Conservation (phyloP, 2,113 vertebrate species). For the Osmerus mordax region DNA sequence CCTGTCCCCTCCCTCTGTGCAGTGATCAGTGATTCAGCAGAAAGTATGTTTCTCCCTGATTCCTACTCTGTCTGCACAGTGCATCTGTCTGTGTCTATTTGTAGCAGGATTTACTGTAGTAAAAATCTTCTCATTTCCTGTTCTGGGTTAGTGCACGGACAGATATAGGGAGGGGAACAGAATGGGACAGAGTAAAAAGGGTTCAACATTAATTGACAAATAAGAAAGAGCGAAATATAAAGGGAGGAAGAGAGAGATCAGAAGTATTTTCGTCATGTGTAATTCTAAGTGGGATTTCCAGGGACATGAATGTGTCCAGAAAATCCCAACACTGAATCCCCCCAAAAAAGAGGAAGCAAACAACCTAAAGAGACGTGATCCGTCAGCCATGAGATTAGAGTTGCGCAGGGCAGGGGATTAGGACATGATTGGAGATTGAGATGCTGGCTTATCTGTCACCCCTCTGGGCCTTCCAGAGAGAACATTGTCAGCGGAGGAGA, state of each 20-base stretch:
- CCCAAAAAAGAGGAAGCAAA: conserved; percentile 11
- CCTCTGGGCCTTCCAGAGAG: conserved; percentile 17
- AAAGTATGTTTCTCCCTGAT: conserved; percentile 52
- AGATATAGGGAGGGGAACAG: not conserved
- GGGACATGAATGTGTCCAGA: conserved; percentile 2
- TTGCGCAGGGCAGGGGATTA: conserved; percentile 55
- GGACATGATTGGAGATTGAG: conserved; percentile 56
- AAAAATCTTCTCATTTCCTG: conserved; percentile 25
- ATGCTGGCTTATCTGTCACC: conserved; percentile 39
- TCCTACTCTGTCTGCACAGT: conserved; percentile 9
- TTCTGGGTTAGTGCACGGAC: not conserved
- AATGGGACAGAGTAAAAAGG: not conserved
- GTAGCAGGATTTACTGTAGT: conserved; percentile 19
- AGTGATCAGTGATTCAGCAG: conserved; percentile 68
- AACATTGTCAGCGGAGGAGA: conserved; percentile 40
- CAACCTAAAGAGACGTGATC: conserved; percentile 25
- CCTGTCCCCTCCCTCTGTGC: conserved; percentile 19
- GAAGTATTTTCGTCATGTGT: not conserved
- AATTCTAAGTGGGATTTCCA: conserved; percentile 5
- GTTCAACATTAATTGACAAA: not conserved
- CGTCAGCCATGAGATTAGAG: conserved; percentile 59
- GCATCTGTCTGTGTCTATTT: not conserved
- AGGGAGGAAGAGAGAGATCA: not conserved
- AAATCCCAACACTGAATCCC: not conserved
- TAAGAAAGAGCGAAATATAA: not conserved